Conservation (phyloP, 2,797 vertebrate species). For the Sus cebifrons region DNA sequence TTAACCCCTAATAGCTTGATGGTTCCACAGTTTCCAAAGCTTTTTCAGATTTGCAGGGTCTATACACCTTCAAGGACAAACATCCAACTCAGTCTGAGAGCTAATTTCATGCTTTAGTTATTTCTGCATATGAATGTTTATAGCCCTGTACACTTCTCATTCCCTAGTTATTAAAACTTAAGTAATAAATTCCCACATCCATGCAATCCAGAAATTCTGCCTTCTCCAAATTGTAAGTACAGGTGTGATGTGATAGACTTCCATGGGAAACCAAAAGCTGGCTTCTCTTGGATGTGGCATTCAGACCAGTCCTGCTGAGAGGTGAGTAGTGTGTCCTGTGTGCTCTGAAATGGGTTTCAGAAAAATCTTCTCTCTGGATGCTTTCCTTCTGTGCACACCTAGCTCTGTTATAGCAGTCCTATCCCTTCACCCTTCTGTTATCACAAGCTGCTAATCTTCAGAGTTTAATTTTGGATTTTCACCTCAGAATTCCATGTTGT, state of each 20-base stretch:
- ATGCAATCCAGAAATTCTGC: not conserved
- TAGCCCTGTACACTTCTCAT: not conserved
- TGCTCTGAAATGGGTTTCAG: not conserved
- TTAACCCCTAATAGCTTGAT: not conserved
- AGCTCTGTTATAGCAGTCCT: not conserved
- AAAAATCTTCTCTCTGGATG: not conserved
- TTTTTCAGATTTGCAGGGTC: not conserved
- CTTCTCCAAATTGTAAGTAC: not conserved
- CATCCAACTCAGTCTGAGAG: not conserved
- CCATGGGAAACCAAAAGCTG: not conserved
- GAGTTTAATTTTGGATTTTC: not conserved
- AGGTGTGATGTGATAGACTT: not conserved
- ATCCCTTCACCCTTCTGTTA: not conserved
- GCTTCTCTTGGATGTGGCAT: not conserved
- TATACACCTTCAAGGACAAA: not conserved
- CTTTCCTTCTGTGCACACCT: not conserved
- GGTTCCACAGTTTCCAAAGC: not conserved
- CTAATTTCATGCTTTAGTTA: not conserved
- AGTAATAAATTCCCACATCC: not conserved
- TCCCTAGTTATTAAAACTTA: slow-evolving; percentile 2
- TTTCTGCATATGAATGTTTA: not conserved
- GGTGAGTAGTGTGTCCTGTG: not conserved
- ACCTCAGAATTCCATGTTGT: not conserved
- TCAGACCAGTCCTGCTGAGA: not conserved
- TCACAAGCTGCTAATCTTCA: not conserved